Evolutionary conservation across 2,888 invertebrate genomes (phyloP), one percentile per base, ranked within the genome.

Genomic region (Xanthia icteritia): DNA sequence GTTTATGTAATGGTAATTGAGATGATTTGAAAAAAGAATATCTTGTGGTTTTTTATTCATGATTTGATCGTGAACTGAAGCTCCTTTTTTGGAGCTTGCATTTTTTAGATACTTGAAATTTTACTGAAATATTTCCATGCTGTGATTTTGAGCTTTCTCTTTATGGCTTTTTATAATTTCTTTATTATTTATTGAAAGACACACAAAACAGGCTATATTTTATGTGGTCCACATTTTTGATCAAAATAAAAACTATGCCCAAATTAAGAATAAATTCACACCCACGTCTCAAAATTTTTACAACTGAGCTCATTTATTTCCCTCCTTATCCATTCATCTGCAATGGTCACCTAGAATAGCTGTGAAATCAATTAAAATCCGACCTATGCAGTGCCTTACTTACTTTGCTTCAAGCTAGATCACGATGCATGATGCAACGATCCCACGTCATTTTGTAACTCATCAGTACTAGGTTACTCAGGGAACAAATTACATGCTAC

Each of bases 371-470:
- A 89, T 88, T 88, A 88, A 83, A 86, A 79, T 61, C 56, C 83
- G 83, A 86, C 86, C 88, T 89, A 79, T 89, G 85, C 69, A 79
- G 83, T 86, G 88, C 82, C 81, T 82, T 77, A 81, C 81, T 82
- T 77, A 81, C 75, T 83, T 85, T 79, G 83, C 84, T 88, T 80
- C 87, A 82, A 84, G 84, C 84, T 85, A 84, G 88, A 88, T 91
- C 93, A 92, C 93, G 93, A 91, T 67, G 70, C 76, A 73, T 92
- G 89, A 88, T 77, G 92, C 90, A 92, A 90, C 82, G 77, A 86
- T 90, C 90, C 88, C 90, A 90, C 90, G 89, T 91, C 91, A 90
- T 92, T 92, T 92, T 91, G 92, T 89, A 92, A 90, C 88, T 89
- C 90, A 91, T 90, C 89, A 88, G 84, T 81, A 82, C 82, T 20